phyloP scores from a whole-genome alignment of 35 echinoderm and acorn worm species.

The Apostichopus japonicus region DNA sequence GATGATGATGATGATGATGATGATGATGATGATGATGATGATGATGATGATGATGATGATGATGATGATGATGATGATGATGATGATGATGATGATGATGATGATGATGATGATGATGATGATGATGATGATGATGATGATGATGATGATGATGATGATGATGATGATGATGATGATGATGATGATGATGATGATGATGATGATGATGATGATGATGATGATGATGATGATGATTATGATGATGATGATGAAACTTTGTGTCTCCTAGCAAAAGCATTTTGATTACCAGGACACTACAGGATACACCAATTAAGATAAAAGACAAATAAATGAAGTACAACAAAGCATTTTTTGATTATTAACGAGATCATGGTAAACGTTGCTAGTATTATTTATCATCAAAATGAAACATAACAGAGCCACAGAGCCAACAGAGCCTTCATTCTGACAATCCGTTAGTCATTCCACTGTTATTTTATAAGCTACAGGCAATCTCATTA shows the following conservation, averaged over 20 bases:
- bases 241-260: not conserved
- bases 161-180: not conserved
- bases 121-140: not conserved
- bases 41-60: not conserved
- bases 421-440: no score
- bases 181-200: not conserved
- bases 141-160: not conserved
- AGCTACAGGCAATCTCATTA: no score
- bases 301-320: conserved; percentile 5
- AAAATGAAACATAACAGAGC: no score
- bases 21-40: not conserved
- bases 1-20: not conserved
- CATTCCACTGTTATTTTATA: no score
- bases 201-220: not conserved
- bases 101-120: not conserved
- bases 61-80: not conserved
- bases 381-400: no score
- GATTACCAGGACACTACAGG: not conserved
- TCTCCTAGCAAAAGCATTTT: not conserved
- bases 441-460: no score
- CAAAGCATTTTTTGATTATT: not conserved
- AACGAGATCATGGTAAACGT: not conserved
- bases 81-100: not conserved
- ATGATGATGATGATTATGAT: not conserved
- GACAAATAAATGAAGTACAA: not conserved